Percentiles rank a stretch among this genome's conserved stretches.
Conservation (phyloP, 2,797 vertebrate genomes). For the Pangasius djambal region DNA sequence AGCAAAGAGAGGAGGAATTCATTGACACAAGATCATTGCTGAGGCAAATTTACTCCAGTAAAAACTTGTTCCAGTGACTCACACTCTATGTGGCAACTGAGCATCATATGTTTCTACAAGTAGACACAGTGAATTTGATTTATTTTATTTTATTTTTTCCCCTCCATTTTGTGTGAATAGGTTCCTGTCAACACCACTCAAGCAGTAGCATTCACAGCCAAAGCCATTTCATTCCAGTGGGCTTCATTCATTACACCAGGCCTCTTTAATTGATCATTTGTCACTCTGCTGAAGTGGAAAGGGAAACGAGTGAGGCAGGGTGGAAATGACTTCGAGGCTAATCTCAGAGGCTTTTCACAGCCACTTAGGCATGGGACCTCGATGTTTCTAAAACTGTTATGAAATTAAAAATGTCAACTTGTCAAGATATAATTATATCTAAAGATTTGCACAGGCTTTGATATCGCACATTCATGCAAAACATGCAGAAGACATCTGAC, state of each 20-base stretch:
- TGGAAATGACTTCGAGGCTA: constrained; percentile 23
- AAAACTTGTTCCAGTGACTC: background rate
- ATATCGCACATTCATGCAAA: constrained; percentile 12
- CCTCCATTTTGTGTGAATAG: constrained; percentile 51
- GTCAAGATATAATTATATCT: constrained; percentile 4
- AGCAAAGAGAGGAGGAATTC: background rate
- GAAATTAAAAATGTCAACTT: constrained; percentile 10
- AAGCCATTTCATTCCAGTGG: constrained; percentile 45
- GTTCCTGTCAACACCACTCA: constrained; percentile 25
- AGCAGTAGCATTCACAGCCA: constrained; percentile 39
- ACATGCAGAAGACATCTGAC: constrained; percentile 68
- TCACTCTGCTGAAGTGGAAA: constrained; percentile 19
- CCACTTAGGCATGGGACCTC: background rate
- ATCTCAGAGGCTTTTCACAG: constrained; percentile 19
- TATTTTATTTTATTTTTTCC: constrained; percentile 27
- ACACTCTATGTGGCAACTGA: background rate
- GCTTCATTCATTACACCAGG: constrained; percentile 34
- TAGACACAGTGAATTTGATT: constrained; percentile 62
- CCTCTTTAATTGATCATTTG: constrained; percentile 44
- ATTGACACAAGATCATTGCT: background rate
- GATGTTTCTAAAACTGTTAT: constrained; percentile 11
- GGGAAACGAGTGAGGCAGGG: background rate
- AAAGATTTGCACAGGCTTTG: background rate
- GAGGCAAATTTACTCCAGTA: background rate
- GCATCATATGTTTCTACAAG: constrained; percentile 12